A percentile compares a stretch with the other conserved stretches of the same genome.
Conservation (phyloP, 37 sponge, comb jelly and placozoan species). For the Halichondria panicea region DNA sequence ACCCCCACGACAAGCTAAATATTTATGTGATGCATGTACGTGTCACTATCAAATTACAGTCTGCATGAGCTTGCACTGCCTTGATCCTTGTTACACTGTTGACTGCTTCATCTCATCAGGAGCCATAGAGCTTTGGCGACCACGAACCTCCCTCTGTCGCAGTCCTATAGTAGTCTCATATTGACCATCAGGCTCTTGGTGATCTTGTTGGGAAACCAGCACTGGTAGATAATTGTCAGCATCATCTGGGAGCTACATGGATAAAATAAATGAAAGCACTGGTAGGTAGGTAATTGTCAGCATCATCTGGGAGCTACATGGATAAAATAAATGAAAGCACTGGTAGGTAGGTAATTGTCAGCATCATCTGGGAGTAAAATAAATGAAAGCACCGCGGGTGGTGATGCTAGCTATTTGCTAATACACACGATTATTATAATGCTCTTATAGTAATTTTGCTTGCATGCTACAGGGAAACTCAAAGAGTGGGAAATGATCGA, state of each 20-base stretch:
- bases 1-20: no score
- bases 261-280: not conserved
- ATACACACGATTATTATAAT: not conserved
- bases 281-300: conserved; percentile 47
- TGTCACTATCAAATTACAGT: no score
- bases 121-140: no score
- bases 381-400: not conserved
- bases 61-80: no score
- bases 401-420: not conserved
- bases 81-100: no score
- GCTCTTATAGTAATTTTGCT: no score
- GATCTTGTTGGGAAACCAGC: no score
- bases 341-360: not conserved
- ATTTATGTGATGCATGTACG: no score
- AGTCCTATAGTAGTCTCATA: not conserved
- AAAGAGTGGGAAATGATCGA: no score
- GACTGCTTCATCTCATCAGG: no score
- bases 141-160: not conserved
- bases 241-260: conserved; percentile 53
- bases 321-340: not conserved
- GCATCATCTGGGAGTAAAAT: not conserved
- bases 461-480: no score
- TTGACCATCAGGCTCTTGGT: not conserved
- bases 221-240: conserved; percentile 53
- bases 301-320: conserved; percentile 56